Base-by-base conservation (phyloP, 2,797 vertebrate genomes). In the Hephaestus fuliginosus region DNA sequence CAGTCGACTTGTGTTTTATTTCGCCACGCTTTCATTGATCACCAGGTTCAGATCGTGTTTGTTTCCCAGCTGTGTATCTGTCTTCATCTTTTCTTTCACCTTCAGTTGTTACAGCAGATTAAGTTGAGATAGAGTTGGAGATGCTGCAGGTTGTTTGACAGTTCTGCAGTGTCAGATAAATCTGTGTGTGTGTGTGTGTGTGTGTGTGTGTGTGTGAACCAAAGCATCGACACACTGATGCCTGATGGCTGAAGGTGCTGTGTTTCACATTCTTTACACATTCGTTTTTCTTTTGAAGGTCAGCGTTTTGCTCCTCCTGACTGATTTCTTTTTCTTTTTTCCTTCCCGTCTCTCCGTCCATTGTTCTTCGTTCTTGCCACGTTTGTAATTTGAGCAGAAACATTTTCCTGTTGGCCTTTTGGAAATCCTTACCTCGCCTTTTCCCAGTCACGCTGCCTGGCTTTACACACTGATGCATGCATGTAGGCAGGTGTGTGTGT, bases 371-470 rank as follows among this genome's bases (percentile, higher is more conserved):
- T 53, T 90, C 60, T 43, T 69, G 71, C 52, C 17, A 1, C 18
- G 52, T 70, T 76, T 74, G 84, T 76, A 30, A 65, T 74, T 64
- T 28, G 55, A 84, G 76, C 39, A 57, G 71, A 70, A 78, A 62
- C 74, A 39, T 79, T 83, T 81, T 77, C 64, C 64, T n/a, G 64
- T 69, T 55, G 80, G 56, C 69, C 84, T 84, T 76, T 78, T 62
- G 22, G 36, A 82, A 66, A 1, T 70, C 80, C 86, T 80, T 83
- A 78, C 70, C 5, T 70, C 43, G 82, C 69, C 65, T 55, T 83
- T 81, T 82, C 74, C 44, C 1, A 33, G 30, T 76, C 71, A 76
- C 49, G 36, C 80, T 7, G 30, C 6, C 0, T 53, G 65, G 51
- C 2, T 67, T 63, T 9, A n/a, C 64, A 56, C 72, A 25, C 1